Evolutionary conservation across 2,797 vertebrate species (phyloP).

Genomic region (Erpetoichthys calabaricus): DNA sequence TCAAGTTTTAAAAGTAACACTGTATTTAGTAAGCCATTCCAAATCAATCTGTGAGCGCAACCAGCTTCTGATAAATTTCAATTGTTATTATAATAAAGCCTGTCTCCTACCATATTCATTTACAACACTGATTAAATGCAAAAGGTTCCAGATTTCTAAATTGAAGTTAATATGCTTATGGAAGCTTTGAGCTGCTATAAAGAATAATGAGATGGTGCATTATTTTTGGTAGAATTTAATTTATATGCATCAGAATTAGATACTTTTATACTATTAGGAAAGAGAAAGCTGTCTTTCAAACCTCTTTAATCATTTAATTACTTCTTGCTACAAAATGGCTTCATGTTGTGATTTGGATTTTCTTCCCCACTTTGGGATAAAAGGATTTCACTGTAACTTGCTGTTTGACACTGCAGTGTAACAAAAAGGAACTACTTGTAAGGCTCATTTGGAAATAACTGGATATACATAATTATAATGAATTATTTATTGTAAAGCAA

Average conservation of each 20-base stretch:
- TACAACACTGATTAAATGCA: not conserved
- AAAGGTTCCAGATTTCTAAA: slow-evolving; percentile 2
- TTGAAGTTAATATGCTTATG: slow-evolving; percentile 10
- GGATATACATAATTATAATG: slow-evolving; percentile 3
- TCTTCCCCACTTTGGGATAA: not conserved
- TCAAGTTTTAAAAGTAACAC: slow-evolving; percentile 10
- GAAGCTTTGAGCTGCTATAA: not conserved
- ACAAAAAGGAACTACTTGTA: slow-evolving; percentile 10
- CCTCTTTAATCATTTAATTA: slow-evolving; percentile 12
- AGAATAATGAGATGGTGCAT: slow-evolving; percentile 2
- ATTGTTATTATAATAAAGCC: slow-evolving; percentile 12
- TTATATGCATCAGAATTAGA: slow-evolving; percentile 4
- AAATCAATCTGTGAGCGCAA: slow-evolving; percentile 2
- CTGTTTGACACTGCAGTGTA: slow-evolving; percentile 6
- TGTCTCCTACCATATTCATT: not conserved
- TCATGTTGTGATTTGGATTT: not conserved
- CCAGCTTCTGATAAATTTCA: slow-evolving; percentile 6
- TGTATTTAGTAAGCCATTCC: slow-evolving; percentile 1
- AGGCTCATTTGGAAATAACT: slow-evolving; percentile 6
- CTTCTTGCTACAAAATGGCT: slow-evolving; percentile 4
- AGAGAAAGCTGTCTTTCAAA: slow-evolving; percentile 5
- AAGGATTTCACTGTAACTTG: not conserved
- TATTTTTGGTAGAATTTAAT: slow-evolving; percentile 2
- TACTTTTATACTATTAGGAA: slow-evolving; percentile 2
- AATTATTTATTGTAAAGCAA: slow-evolving; percentile 3